Conservation (phyloP, 1,140 invertebrate species). For the Delia radicum region DNA sequence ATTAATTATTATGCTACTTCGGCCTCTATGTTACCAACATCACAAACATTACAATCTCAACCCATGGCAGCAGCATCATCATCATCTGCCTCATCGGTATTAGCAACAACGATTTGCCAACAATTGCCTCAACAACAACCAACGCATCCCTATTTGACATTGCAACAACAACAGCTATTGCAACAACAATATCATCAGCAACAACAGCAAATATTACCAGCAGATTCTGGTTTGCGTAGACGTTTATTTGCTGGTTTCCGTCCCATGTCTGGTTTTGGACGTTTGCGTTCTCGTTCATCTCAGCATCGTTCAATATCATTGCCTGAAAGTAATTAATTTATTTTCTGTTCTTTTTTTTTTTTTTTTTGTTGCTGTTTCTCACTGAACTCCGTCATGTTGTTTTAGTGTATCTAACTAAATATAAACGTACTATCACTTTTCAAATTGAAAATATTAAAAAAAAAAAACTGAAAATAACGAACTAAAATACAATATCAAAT, state of each 20-base stretch:
- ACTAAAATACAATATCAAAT: too few species aligned
- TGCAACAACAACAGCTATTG: conserved; percentile 25
- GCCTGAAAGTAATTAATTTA: conserved; percentile 78
- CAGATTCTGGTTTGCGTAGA: conserved; percentile 62
- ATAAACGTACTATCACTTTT: too few species aligned
- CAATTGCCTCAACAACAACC: neutral
- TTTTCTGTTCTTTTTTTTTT: too few species aligned
- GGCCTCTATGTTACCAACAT: neutral
- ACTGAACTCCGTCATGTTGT: too few species aligned
- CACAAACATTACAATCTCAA: conserved; percentile 31
- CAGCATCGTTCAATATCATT: conserved; percentile 76
- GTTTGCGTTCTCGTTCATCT: conserved; percentile 66
- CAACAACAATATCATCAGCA: conserved; percentile 24
- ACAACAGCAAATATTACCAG: conserved; percentile 19
- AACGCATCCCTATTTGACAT: conserved; percentile 15
- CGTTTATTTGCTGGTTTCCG: conserved; percentile 73
- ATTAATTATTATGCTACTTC: conserved; percentile 50
- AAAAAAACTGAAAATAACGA: too few species aligned
- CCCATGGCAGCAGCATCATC: neutral
- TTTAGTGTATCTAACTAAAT: too few species aligned
- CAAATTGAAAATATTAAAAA: too few species aligned
- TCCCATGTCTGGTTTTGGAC: conserved; percentile 71
- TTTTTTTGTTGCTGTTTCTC: too few species aligned
- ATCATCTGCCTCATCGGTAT: neutral
- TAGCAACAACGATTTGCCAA: conserved; percentile 28